phyloP scores from a whole-genome alignment of 2,888 invertebrate genomes.

The Aspidiotus destructor region DNA sequence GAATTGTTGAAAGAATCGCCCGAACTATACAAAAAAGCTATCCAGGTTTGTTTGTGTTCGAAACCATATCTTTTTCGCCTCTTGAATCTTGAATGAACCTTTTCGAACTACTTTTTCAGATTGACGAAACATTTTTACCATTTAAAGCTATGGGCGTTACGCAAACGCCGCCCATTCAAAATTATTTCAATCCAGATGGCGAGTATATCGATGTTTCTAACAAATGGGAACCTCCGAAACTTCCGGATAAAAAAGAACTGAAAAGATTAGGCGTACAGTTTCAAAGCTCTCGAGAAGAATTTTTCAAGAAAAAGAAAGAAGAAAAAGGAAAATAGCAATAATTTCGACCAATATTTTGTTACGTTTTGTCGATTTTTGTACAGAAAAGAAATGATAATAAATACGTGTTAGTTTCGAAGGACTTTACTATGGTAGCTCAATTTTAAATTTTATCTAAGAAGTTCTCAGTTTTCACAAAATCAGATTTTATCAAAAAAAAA shows the following conservation, averaged over 20 bases:
- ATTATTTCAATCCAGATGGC: slow-evolving; percentile 78
- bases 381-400: too few species aligned
- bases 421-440: too few species aligned
- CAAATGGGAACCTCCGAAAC: slow-evolving; percentile 53
- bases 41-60: slow-evolving; percentile 50
- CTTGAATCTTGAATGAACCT: not conserved
- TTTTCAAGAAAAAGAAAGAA: too few species aligned
- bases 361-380: too few species aligned
- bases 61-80: not conserved
- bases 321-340: too few species aligned
- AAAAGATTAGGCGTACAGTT: too few species aligned
- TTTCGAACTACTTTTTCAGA: slow-evolving; percentile 45
- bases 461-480: too few species aligned
- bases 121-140: slow-evolving; percentile 62
- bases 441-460: too few species aligned
- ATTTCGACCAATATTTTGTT: too few species aligned
- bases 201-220: slow-evolving; percentile 74
- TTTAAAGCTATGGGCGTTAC: slow-evolving; percentile 62
- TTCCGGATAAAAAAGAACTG: not conserved
- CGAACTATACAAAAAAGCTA: slow-evolving; percentile 76
- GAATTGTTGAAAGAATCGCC: slow-evolving; percentile 72
- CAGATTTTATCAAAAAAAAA: too few species aligned
- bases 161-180: slow-evolving; percentile 69
- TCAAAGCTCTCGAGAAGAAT: too few species aligned
- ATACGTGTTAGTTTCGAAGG: too few species aligned